Base-by-base conservation (phyloP, 2,888 invertebrate genomes). In the Diogma glabrata region DNA sequence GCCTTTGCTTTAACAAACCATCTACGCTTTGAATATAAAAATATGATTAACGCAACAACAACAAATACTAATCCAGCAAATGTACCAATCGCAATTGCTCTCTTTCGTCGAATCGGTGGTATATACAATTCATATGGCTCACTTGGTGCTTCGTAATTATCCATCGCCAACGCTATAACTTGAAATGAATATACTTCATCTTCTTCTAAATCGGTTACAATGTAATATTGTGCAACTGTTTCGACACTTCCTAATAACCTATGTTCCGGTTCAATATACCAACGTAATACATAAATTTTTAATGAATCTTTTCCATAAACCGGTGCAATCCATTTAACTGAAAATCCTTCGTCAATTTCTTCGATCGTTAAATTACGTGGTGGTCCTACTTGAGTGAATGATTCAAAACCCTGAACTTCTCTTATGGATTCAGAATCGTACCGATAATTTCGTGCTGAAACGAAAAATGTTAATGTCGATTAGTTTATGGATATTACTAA, bases 261-360 rank as follows among this genome's bases (percentile, higher is more conserved):
- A 57, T 76, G 75, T 58, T 81, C 79, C 7, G 75, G 74, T 48
- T 79, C 79, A 58, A 77, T 75, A 65, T 75, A 80, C 86, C 87
- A 87, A 60, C 79, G 77, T 36, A 87, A 76, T 6, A 77, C 71
- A 63, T 87, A 87, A 40, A 76, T 67, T 52, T 78, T 72, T 20
- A 83, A 65, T 33, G 69, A 69, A 23, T 77, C 76, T 53, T 72
- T 67, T 0, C 77, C 79, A 52, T 74, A 72, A 22, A 72, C 72
- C 1, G 86, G 84, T 51, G 76, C 76, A 54, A 79, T 74, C 87
- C 87, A 88, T 52, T 81, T 80, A 38, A 91, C 78, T 51, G 85
- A 71, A 67, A 86, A 85, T 22, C 87, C 89, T 54, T 83, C 83
- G 49, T 79, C 79, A 43, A 83, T 80, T 52, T 81, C 75, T 23